phyloP scores from a whole-genome alignment of 2,888 invertebrate species.

The Sicus ferrugineus region DNA sequence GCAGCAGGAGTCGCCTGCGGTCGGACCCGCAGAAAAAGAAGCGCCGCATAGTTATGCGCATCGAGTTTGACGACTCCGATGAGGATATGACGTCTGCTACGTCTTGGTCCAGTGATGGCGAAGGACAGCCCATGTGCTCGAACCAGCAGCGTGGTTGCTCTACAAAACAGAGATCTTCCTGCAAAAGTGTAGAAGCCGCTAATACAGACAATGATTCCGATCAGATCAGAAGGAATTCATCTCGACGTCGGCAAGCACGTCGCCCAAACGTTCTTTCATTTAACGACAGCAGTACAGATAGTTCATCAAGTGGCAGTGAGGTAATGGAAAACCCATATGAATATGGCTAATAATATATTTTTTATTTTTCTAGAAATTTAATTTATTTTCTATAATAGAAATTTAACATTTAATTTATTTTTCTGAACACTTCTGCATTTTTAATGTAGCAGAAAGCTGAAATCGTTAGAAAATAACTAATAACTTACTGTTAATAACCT shows the following conservation, averaged over 20 bases:
- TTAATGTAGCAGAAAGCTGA: too few species aligned
- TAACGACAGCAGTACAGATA: conserved; percentile 41
- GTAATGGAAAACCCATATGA: conserved; percentile 48
- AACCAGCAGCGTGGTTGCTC: background rate
- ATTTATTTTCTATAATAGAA: too few species aligned
- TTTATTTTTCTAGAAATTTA: too few species aligned
- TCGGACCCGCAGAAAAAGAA: conserved; percentile 45
- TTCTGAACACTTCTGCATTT: too few species aligned
- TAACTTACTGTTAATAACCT: too few species aligned
- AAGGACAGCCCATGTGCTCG: conserved; percentile 48
- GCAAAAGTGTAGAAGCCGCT: background rate
- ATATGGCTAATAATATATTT: too few species aligned
- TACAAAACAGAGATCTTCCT: conserved; percentile 1
- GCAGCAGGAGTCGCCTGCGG: conserved; percentile 43
- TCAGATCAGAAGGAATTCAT: conserved; percentile 43
- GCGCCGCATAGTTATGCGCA: conserved; percentile 62
- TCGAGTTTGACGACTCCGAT: conserved; percentile 61
- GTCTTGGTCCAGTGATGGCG: conserved; percentile 42
- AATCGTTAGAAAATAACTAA: too few species aligned
- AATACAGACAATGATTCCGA: conserved; percentile 40
- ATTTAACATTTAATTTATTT: too few species aligned
- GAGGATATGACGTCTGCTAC: conserved; percentile 43
- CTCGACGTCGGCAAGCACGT: conserved; percentile 43
- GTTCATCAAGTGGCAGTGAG: conserved; percentile 58
- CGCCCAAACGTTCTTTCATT: conserved; percentile 38